Evolutionary conservation across 2,888 invertebrate species (phyloP).

Genomic region (Nymphalis c-album): DNA sequence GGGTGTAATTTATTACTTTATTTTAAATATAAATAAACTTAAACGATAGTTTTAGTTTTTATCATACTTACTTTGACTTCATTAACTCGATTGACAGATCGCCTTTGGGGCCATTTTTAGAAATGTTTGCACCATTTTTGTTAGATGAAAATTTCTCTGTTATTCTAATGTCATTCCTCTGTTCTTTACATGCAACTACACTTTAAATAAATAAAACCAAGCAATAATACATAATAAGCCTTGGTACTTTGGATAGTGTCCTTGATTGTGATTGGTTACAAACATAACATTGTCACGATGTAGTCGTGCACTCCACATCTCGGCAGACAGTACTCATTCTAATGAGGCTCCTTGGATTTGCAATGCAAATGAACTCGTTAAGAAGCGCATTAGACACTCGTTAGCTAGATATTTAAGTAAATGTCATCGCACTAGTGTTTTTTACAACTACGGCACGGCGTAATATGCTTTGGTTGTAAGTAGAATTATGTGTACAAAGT

Average conservation of each 20-base stretch:
- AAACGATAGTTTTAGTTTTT: too few relatives aligned
- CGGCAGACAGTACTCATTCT: conserved; percentile 11
- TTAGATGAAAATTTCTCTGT: too few relatives aligned
- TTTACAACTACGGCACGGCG: not conserved
- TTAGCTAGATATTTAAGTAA: conserved; percentile 15
- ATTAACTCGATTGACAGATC: too few relatives aligned
- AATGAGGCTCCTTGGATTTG: conserved; percentile 22
- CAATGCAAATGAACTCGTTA: conserved; percentile 22
- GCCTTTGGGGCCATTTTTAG: too few relatives aligned
- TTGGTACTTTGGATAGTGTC: not conserved
- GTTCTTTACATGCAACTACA: too few relatives aligned
- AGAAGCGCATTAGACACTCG: conserved; percentile 17
- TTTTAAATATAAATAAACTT: too few relatives aligned
- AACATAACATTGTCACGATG: not conserved
- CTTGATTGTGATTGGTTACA: conserved; percentile 5
- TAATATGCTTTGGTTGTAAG: not conserved
- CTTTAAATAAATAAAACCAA: not conserved
- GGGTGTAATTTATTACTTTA: too few relatives aligned
- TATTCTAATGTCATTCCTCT: too few relatives aligned
- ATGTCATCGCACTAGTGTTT: conserved; percentile 6
- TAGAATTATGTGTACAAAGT: too few relatives aligned
- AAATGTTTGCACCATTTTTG: too few relatives aligned
- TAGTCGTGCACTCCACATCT: conserved; percentile 10
- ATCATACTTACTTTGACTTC: too few relatives aligned
- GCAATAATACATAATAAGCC: not conserved